phyloP scores from a whole-genome alignment of 2,113 vertebrate genomes.

The Gobiocypris rarus region DNA sequence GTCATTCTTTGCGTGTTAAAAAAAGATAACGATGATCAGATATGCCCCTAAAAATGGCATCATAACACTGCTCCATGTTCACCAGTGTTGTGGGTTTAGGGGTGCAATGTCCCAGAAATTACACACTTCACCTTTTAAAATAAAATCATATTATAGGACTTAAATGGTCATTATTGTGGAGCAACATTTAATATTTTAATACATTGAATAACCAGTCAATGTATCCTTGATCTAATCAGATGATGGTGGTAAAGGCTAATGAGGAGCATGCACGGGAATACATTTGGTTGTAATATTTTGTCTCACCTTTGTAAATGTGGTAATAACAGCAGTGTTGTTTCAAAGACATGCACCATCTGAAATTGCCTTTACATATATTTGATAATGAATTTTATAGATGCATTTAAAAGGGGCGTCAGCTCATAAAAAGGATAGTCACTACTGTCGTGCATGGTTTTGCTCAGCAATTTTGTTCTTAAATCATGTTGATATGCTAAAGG shows the following conservation, averaged over 20 bases:
- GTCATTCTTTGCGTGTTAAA: not conserved
- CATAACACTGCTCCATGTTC: not conserved
- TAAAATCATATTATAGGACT: not conserved
- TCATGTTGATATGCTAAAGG: constrained; percentile 14
- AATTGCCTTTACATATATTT: constrained; percentile 20
- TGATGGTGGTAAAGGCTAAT: not conserved
- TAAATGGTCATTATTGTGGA: constrained; percentile 11
- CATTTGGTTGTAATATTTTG: constrained; percentile 6
- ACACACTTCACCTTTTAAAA: not conserved
- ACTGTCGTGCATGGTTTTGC: constrained; percentile 2
- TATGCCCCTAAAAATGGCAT: not conserved
- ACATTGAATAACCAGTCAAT: not conserved
- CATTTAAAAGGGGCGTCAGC: constrained; percentile 16
- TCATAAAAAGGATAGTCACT: not conserved
- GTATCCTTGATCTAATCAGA: constrained; percentile 7
- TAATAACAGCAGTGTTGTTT: not conserved
- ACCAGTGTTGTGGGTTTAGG: not conserved
- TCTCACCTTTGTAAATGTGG: constrained; percentile 29
- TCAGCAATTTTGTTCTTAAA: constrained; percentile 39
- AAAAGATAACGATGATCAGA: not conserved
- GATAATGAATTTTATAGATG: constrained; percentile 20
- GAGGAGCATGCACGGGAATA: constrained; percentile 24
- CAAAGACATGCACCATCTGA: too few species aligned
- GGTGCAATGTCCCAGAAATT: not conserved
- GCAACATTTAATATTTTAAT: constrained; percentile 23